Conservation (phyloP, 2,113 vertebrate genomes). For the Pipa parva region DNA sequence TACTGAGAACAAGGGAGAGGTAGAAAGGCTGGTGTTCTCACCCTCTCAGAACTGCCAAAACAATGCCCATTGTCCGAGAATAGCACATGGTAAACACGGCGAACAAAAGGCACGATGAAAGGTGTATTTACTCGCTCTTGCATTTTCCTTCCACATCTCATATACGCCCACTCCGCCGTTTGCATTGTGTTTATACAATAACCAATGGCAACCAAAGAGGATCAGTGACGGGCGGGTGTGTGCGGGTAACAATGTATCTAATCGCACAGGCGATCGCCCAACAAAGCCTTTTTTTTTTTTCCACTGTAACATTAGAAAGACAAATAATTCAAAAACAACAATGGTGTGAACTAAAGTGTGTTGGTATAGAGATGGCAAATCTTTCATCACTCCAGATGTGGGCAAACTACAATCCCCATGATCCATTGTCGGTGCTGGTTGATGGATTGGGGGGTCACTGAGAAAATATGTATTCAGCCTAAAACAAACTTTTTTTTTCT, state of each 20-base stretch:
- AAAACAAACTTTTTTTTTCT: too few relatives aligned
- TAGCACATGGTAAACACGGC: slow-evolving; percentile 58
- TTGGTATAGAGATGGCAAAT: too few relatives aligned
- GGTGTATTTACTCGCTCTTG: slow-evolving; percentile 55
- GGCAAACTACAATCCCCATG: too few relatives aligned
- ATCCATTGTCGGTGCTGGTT: too few relatives aligned
- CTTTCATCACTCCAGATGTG: too few relatives aligned
- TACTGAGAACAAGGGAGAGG: slow-evolving; percentile 52
- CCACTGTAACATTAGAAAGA: not conserved
- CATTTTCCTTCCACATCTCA: slow-evolving; percentile 56
- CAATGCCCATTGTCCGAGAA: slow-evolving; percentile 58
- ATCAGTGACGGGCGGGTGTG: not conserved
- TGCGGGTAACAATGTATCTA: not conserved
- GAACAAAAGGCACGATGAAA: slow-evolving; percentile 66
- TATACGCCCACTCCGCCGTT: slow-evolving; percentile 51
- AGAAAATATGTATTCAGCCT: too few relatives aligned
- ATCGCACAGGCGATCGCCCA: not conserved
- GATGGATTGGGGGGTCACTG: too few relatives aligned
- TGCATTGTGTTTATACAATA: slow-evolving; percentile 61
- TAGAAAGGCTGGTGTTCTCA: slow-evolving; percentile 53
- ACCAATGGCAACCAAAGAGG: slow-evolving; percentile 51
- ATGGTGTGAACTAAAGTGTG: too few relatives aligned
- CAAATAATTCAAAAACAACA: not conserved
- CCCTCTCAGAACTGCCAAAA: slow-evolving; percentile 51
- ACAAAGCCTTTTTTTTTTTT: not conserved